A percentile compares a stretch with the other conserved stretches of the same genome.
phyloP scores from a whole-genome alignment of 2,797 vertebrate species.

The Alca torda region DNA sequence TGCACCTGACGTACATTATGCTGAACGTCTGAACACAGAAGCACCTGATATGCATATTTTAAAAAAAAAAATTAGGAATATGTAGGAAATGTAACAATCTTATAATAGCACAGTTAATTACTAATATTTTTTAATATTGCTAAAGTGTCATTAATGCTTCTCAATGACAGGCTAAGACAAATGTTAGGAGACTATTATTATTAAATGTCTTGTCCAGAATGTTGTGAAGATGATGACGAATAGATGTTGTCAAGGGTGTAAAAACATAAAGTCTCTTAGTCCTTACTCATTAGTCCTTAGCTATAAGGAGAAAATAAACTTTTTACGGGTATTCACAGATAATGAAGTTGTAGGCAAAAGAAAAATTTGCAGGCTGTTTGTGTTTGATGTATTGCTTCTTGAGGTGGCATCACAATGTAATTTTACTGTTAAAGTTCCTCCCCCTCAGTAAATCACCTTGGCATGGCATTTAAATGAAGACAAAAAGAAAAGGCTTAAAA shows the following conservation, averaged over 20 bases:
- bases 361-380: not conserved
- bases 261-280: not conserved
- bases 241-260: not conserved
- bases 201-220: not conserved
- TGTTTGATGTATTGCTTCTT: constrained; percentile 18
- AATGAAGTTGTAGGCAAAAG: constrained; percentile 17
- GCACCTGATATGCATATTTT: not conserved
- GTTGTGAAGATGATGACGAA: not conserved
- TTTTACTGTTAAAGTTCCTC: not conserved
- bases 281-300: not conserved
- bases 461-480: constrained; percentile 27
- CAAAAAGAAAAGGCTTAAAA: constrained; percentile 4
- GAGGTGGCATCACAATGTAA: not conserved
- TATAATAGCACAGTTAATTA: not conserved
- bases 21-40: not conserved
- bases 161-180: not conserved
- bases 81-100: not conserved
- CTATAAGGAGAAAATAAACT: not conserved
- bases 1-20: not conserved
- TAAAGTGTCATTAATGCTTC: not conserved
- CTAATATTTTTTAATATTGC: not conserved
- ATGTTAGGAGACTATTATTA: not conserved
- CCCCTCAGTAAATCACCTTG: not conserved
- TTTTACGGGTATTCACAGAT: constrained; percentile 11
- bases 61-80: not conserved